A percentile compares a stretch with the other conserved stretches of the same genome.
phyloP scores from a whole-genome alignment of 2,888 invertebrate species.

The Cephalotes varians region DNA sequence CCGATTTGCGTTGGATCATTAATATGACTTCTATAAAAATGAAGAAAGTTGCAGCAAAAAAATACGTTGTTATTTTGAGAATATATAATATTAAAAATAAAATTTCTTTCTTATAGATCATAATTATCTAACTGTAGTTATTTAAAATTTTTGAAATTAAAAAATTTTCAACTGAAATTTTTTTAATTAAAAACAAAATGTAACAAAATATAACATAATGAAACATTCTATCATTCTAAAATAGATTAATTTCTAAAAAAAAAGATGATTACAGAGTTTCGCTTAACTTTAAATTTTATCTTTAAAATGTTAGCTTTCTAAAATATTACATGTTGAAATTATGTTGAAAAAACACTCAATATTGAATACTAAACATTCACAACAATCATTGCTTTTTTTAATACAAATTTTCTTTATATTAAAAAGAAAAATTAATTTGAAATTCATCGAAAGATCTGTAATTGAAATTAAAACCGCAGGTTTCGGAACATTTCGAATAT shows the following conservation, averaged over 20 bases:
- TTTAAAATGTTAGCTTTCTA: not conserved
- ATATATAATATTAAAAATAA: not conserved
- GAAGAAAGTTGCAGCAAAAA: not conserved
- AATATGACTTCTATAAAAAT: slow-evolving; percentile 49
- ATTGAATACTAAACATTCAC: not conserved
- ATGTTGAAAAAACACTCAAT: not conserved
- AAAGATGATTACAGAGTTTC: not conserved
- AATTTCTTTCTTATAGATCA: not conserved
- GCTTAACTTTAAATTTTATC: not conserved
- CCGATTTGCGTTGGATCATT: slow-evolving; percentile 30
- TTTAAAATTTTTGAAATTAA: not conserved
- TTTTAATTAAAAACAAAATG: too few relatives aligned
- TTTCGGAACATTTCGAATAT: not conserved
- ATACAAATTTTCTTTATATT: not conserved
- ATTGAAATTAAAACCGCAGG: not conserved
- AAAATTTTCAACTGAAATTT: not conserved
- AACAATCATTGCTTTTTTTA: not conserved
- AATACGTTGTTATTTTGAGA: not conserved
- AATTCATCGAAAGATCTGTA: not conserved
- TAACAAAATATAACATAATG: not conserved
- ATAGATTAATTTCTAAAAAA: not conserved
- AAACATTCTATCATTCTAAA: not conserved
- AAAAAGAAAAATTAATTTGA: not conserved
- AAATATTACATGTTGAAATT: not conserved
- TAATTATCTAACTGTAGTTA: not conserved